phyloP scores from a whole-genome alignment of 2,797 vertebrate genomes.

The Betta splendens region DNA sequence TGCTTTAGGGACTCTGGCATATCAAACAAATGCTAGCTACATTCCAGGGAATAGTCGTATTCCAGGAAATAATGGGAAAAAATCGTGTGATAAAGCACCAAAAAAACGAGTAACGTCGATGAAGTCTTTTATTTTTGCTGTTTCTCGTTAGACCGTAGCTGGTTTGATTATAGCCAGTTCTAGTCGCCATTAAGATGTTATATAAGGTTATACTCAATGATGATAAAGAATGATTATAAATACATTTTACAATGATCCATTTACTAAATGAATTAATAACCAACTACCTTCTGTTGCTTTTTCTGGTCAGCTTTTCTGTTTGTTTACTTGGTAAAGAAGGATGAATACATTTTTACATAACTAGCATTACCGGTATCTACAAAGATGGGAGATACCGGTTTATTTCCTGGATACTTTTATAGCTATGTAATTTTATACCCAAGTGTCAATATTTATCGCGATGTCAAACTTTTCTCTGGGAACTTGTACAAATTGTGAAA shows the following conservation, averaged over 20 bases:
- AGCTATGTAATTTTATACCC: not conserved
- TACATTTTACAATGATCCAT: not conserved
- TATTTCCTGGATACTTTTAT: not conserved
- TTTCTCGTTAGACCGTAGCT: too few species aligned
- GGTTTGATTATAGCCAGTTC: not conserved
- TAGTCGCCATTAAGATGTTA: not conserved
- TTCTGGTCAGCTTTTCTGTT: not conserved
- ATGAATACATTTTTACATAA: too few species aligned
- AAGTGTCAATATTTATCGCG: not conserved
- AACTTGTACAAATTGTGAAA: not conserved
- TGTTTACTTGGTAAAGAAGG: not conserved
- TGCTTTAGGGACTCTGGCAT: not conserved
- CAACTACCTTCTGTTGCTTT: too few species aligned
- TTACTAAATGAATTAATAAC: not conserved
- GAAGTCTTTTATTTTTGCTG: not conserved
- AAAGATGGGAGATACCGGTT: too few species aligned
- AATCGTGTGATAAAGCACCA: constrained; percentile 5
- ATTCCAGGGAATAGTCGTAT: constrained; percentile 40
- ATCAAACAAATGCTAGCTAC: constrained; percentile 2
- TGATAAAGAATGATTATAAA: not conserved
- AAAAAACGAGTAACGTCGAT: not conserved
- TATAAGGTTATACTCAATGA: not conserved
- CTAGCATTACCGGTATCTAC: too few species aligned
- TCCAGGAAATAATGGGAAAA: not conserved
- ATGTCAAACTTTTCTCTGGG: not conserved